Percentiles rank a stretch among this genome's conserved stretches.
Evolutionary conservation across 53 echinoderm and acorn worm genomes (phyloP).

Genomic region (Antedon mediterranea): DNA sequence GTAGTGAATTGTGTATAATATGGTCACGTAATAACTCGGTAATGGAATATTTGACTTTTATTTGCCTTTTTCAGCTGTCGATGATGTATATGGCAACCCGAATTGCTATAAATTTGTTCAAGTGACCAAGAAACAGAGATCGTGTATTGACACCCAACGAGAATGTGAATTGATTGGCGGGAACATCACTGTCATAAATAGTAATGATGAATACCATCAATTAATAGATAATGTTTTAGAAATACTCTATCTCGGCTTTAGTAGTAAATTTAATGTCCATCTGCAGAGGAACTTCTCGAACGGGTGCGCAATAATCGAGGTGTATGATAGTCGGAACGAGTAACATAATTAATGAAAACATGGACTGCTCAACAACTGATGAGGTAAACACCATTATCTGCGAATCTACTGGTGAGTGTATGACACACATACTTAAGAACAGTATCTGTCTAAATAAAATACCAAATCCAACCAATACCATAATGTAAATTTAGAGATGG

Average conservation of each 20-base stretch:
- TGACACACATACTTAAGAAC: no score
- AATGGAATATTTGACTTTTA: no score
- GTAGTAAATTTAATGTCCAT: not conserved
- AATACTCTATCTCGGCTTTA: not conserved
- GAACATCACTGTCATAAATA: not conserved
- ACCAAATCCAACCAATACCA: no score
- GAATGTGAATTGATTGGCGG: not conserved
- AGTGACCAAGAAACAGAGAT: not conserved
- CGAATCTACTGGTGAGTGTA: not conserved
- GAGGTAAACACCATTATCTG: not conserved
- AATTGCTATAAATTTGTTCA: not conserved
- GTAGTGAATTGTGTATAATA: no score
- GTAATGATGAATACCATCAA: not conserved
- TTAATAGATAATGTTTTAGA: not conserved
- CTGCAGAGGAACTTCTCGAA: not conserved
- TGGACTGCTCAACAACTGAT: not conserved
- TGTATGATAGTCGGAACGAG: not conserved
- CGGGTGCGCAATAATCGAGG: not conserved
- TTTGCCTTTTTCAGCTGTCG: no score
- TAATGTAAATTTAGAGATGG: no score
- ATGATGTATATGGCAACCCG: not conserved
- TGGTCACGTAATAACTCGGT: no score
- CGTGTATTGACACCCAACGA: not conserved
- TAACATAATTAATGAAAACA: not conserved
- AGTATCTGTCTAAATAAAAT: no score